Evolutionary conservation across 2,888 invertebrate genomes (phyloP).

Genomic region (Gryllus longicercus): DNA sequence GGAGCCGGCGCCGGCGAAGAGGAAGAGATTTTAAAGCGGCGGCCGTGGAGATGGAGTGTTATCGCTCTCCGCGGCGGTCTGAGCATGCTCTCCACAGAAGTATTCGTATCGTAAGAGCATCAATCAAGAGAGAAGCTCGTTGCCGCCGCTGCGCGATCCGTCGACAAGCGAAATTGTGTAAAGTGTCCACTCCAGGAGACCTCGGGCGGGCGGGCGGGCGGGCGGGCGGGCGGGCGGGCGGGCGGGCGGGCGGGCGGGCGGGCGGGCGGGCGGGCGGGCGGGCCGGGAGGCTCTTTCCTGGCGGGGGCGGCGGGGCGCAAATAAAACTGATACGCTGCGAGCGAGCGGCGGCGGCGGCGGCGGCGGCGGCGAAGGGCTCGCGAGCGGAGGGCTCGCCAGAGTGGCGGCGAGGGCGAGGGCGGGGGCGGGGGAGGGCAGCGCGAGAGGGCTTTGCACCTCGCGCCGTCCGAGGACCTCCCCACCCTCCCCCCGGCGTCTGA

Average conservation of each 20-base stretch:
- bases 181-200: neutral
- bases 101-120: constrained; percentile 17
- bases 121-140: constrained; percentile 8
- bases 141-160: neutral
- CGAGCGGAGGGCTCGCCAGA: neutral
- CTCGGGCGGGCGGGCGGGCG: neutral
- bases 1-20: neutral
- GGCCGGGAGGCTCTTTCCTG: neutral
- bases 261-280: too few relatives aligned
- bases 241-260: neutral
- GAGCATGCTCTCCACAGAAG: constrained; percentile 11
- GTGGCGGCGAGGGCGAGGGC: neutral
- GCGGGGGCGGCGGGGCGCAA: neutral
- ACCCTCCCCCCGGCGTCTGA: too few relatives aligned
- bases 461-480: too few relatives aligned
- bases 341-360: too few relatives aligned
- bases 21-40: constrained; percentile 6
- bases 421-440: too few relatives aligned
- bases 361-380: neutral
- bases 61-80: constrained; percentile 1
- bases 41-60: neutral
- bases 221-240: neutral
- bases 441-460: too few relatives aligned
- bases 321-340: neutral
- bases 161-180: constrained; percentile 8